Evolutionary conservation across 2,888 invertebrate species (phyloP).

Genomic region (Cataglyphis rosenhaueri): DNA sequence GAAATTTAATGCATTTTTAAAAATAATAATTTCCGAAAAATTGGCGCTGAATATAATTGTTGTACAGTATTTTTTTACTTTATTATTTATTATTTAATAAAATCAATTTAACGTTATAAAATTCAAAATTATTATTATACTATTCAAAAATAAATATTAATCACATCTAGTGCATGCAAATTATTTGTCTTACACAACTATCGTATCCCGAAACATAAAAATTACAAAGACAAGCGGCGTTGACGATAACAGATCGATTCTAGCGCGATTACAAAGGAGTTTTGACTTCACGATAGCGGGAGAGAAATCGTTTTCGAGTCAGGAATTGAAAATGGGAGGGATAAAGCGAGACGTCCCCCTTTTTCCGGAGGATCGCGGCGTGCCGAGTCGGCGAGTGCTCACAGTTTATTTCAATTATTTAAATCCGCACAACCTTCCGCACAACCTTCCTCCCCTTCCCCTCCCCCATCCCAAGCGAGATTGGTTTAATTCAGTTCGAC

Average conservation of each 20-base stretch:
- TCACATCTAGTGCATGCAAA: background rate
- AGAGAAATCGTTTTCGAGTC: background rate
- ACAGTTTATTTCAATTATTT: conserved; percentile 78
- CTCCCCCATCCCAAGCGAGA: conserved; percentile 40
- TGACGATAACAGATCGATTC: conserved; percentile 18
- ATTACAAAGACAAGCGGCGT: conserved; percentile 14
- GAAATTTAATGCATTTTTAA: background rate
- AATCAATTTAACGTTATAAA: background rate
- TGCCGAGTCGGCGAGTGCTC: conserved; percentile 42
- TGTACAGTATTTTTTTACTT: background rate
- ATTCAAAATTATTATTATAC: background rate
- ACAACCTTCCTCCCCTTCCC: background rate
- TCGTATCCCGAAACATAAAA: background rate
- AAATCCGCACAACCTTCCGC: conserved; percentile 63
- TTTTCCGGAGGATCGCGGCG: conserved; percentile 18
- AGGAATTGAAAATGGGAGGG: conserved; percentile 29
- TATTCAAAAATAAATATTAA: too few relatives aligned
- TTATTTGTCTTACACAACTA: background rate
- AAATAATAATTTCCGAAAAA: background rate
- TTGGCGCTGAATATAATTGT: background rate
- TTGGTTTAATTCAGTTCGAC: conserved; percentile 73
- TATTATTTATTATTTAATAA: background rate
- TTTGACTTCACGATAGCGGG: conserved; percentile 17
- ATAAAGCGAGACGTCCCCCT: background rate
- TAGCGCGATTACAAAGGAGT: conserved; percentile 26